Evolutionary conservation across 2,888 invertebrate species (phyloP).

Genomic region (Ophion slaviceki): DNA sequence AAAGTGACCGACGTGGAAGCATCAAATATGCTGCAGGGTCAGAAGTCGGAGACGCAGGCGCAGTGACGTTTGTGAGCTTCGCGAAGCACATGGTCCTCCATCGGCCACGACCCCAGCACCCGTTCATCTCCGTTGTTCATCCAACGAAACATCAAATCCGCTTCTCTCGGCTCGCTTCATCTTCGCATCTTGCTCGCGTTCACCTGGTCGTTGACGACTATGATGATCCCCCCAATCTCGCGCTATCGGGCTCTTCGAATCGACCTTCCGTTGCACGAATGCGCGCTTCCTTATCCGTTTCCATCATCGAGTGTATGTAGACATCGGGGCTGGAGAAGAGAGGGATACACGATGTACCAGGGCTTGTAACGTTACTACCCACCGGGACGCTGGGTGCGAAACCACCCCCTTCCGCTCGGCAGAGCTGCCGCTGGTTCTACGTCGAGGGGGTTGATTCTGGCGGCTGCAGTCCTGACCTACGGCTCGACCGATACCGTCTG

Average conservation of each 20-base stretch:
- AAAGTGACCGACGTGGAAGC: conserved; percentile 59
- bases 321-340: conserved; percentile 58
- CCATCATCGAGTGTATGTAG: conserved; percentile 53
- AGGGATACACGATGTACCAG: conserved; percentile 56
- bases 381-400: conserved; percentile 62
- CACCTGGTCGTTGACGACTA: neutral
- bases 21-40: conserved; percentile 70
- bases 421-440: conserved; percentile 64
- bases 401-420: conserved; percentile 66
- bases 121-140: conserved; percentile 42
- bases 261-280: neutral
- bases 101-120: conserved; percentile 45
- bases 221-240: neutral
- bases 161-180: conserved; percentile 15
- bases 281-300: conserved; percentile 56
- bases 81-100: conserved; percentile 81
- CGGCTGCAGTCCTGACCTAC: conserved; percentile 68
- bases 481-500: conserved; percentile 66
- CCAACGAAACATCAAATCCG: neutral
- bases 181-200: neutral
- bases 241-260: neutral
- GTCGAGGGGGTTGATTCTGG: conserved; percentile 63
- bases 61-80: conserved; percentile 79
- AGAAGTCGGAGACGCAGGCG: conserved; percentile 80
- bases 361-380: conserved; percentile 66